Conservation (phyloP, 2,113 vertebrate species). For the Elephas maximus region DNA sequence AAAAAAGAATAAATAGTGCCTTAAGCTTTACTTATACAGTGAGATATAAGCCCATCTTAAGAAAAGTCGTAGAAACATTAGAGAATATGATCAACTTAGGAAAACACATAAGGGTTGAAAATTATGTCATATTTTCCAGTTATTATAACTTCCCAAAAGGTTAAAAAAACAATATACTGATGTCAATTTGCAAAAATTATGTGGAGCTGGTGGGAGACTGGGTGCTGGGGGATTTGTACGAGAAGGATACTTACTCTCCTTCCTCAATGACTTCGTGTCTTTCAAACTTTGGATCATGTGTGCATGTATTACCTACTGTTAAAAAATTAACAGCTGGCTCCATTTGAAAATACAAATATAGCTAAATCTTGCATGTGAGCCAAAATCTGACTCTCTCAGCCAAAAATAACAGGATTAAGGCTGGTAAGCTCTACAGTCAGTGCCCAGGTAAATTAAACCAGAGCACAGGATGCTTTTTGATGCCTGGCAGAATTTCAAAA, state of each 20-base stretch:
- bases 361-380: conserved; percentile 51
- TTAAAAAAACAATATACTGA: background rate
- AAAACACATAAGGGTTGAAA: conserved; percentile 21
- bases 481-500: conserved; percentile 79
- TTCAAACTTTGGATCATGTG: background rate
- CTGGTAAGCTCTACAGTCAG: conserved; percentile 22
- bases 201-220: background rate
- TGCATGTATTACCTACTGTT: conserved; percentile 12
- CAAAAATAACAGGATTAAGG: conserved; percentile 78
- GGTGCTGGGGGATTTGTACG: background rate
- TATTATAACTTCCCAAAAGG: background rate
- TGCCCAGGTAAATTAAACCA: conserved; percentile 76
- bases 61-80: background rate
- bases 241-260: background rate
- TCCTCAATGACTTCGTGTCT: conserved; percentile 16
- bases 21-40: background rate
- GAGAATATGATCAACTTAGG: background rate
- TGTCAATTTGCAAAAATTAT: background rate
- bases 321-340: conserved; percentile 69
- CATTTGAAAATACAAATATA: conserved; percentile 64
- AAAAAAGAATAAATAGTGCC: background rate
- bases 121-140: background rate
- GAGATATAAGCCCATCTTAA: background rate
- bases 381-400: conserved; percentile 75
- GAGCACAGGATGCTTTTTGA: conserved; percentile 72